phyloP scores from a whole-genome alignment of 2,797 vertebrate species.

The Cirrhinus molitorella region DNA sequence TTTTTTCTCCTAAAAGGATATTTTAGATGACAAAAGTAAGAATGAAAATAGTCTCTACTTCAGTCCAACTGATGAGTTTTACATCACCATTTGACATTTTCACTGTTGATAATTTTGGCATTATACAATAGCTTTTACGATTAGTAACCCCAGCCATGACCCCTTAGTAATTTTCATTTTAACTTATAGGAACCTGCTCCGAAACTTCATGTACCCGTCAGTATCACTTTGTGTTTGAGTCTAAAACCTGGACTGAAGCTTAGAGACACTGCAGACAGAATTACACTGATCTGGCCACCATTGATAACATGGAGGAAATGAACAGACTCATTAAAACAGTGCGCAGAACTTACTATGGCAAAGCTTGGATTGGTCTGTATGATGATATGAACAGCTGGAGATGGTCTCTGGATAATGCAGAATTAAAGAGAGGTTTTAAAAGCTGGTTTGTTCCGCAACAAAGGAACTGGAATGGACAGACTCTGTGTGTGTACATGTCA shows the following conservation, averaged over 20 bases:
- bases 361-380: constrained; percentile 65
- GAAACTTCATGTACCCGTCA: background rate
- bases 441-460: constrained; percentile 23
- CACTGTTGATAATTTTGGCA: too few relatives aligned
- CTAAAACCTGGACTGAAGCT: background rate
- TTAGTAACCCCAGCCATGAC: too few relatives aligned
- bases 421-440: constrained; percentile 5
- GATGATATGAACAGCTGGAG: constrained; percentile 55
- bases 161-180: too few relatives aligned
- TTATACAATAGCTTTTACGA: too few relatives aligned
- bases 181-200: background rate
- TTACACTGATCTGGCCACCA: constrained; percentile 37
- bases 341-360: background rate
- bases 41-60: too few relatives aligned
- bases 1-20: too few relatives aligned
- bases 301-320: constrained; percentile 8
- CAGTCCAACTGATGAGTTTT: too few relatives aligned
- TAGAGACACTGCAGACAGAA: background rate
- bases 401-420: constrained; percentile 45
- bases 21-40: too few relatives aligned
- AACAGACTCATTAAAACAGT: background rate
- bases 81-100: too few relatives aligned
- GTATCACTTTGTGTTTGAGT: background rate
- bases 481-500: background rate
- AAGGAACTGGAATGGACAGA: background rate